These are phyloP conservation scores for Porites australiensis DNA, from an alignment of 64 coral and sea anemone species.

Conservation along the genomic window DNA sequence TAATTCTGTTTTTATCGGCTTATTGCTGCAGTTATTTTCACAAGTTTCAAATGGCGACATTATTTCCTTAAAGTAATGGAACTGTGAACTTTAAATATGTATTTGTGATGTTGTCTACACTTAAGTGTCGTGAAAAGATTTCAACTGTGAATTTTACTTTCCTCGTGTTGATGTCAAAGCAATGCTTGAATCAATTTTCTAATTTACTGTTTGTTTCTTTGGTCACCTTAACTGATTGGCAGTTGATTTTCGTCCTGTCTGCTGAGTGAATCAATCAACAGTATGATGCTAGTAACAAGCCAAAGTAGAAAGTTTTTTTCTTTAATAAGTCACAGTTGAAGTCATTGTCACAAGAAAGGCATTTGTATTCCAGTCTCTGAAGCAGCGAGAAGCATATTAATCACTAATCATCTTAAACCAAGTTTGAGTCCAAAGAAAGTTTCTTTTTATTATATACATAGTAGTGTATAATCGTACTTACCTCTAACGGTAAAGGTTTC, in stretches of 20 bases:
- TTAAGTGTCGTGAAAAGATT: not conserved
- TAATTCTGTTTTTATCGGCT: not conserved
- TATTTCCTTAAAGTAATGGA: conserved; percentile 1
- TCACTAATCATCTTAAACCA: conserved; percentile 1
- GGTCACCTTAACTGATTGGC: not conserved
- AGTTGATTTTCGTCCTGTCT: not conserved
- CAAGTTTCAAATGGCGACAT: not conserved
- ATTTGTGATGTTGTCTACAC: not conserved
- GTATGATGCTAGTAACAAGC: not conserved
- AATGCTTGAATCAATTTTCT: not conserved
- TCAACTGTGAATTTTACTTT: conserved; percentile 7
- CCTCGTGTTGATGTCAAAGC: not conserved
- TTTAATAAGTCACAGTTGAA: not conserved
- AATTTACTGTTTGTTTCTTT: too few relatives aligned
- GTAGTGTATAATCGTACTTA: conserved; percentile 13
- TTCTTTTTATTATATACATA: conserved; percentile 45
- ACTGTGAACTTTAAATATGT: conserved; percentile 13
- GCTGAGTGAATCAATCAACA: not conserved
- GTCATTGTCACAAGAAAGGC: not conserved
- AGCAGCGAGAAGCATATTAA: conserved; percentile 15
- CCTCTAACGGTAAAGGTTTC: not conserved
- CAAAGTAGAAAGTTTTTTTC: not conserved
- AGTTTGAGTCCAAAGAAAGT: conserved; percentile 10
- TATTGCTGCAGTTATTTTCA: not conserved
- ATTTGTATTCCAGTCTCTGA: conserved; percentile 24